Base-by-base conservation (phyloP, 2,888 invertebrate genomes). In the Digitonthophagus gazella region DNA sequence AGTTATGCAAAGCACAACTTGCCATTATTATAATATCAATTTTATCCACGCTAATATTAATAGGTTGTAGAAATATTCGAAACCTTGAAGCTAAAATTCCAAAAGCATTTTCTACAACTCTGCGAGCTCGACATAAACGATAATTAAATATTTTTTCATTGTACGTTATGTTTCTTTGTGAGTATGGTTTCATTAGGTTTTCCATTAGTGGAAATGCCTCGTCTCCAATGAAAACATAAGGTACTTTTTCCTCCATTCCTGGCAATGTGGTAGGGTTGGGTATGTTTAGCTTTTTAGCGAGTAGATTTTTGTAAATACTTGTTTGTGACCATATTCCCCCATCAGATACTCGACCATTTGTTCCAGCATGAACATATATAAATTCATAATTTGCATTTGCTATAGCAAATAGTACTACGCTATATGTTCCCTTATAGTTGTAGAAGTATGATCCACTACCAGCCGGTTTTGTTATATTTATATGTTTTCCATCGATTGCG, bases 1-100 rank as follows among this genome's bases (percentile, higher is more conserved):
- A 75, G 67, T 76, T 76, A 67, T 76, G 76, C 58, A 76, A 58
- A 66, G 72, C 73, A 72, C 74, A 75, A 16, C 71, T 67, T 15
- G 74, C 69, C 72, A 71, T 73, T 22, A 75, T 69, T 64, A 74
- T 58, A 65, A 70, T 55, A 63, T 73, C 73, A 63, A 64, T 44
- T 61, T 70, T 73, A 14, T 67, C 61, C 55, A 67, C 28, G 19
- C 64, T 64, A 16, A 66, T n/a, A 16, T 54, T 28, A 20, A 64
- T 69, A 20, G 57, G 66, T 63, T 58, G 72, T 68, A 67, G 64
- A 64, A 64, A 73, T 15, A 73, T 68, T 16, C 67, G 64, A 69
- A 74, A 73, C 71, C 71, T 67, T 44, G 67, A 65, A 44, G 72
- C 73, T 55, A 76, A 64, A 65, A 76, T 75, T 57, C 75, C 73